Conservation (phyloP, 2,888 invertebrate genomes). For the Dastarcus helophoroides region DNA sequence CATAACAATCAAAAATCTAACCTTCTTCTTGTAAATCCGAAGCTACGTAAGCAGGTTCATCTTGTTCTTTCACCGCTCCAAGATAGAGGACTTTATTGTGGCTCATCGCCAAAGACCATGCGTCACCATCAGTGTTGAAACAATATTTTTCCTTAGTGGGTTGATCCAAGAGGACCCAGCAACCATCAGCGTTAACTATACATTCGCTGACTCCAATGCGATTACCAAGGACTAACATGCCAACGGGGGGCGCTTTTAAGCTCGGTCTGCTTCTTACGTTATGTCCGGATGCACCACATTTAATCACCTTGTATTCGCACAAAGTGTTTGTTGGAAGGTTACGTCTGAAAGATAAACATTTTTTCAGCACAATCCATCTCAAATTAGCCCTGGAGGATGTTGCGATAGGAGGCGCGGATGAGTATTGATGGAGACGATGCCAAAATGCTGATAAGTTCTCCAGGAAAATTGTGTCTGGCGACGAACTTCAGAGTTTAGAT, state of each 20-base stretch:
- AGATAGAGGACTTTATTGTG: conserved; percentile 53
- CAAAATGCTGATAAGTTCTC: not conserved
- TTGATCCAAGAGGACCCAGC: conserved; percentile 54
- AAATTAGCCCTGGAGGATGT: too few relatives aligned
- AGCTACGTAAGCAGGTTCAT: too few relatives aligned
- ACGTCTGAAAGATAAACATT: too few relatives aligned
- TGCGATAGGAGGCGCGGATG: too few relatives aligned
- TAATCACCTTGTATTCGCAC: conserved; percentile 50
- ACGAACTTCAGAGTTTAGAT: too few relatives aligned
- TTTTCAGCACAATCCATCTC: too few relatives aligned
- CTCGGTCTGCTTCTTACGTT: conserved; percentile 58
- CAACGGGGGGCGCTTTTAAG: conserved; percentile 57
- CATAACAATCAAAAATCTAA: too few relatives aligned
- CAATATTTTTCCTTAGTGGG: conserved; percentile 53
- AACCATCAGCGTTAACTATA: conserved; percentile 51
- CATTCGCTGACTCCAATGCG: conserved; percentile 52
- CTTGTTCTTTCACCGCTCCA: conserved; percentile 30
- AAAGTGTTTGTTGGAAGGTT: conserved; percentile 15
- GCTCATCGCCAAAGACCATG: conserved; percentile 59
- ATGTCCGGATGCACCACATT: conserved; percentile 66
- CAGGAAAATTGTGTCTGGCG: too few relatives aligned
- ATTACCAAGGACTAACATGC: conserved; percentile 53
- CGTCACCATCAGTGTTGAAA: conserved; percentile 54
- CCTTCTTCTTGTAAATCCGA: too few relatives aligned
- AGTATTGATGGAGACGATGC: too few relatives aligned